Percentiles rank a stretch among this genome's conserved stretches.
These are phyloP conservation scores for Sinopyrophorus schimmeli DNA, from an alignment of 2,888 invertebrate species.

Conservation along the genomic window DNA sequence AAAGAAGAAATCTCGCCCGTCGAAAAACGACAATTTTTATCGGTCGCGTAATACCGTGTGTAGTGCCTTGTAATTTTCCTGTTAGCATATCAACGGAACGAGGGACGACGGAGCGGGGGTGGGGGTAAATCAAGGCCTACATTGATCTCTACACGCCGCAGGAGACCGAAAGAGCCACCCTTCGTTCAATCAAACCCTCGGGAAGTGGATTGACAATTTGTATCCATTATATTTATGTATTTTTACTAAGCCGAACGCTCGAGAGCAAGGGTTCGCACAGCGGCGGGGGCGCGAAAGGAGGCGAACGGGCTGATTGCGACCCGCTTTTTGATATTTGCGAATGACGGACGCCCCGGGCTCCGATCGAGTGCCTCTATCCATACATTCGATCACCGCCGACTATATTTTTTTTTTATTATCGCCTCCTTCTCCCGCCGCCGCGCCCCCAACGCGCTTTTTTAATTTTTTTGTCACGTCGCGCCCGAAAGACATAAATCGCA, in stretches of 20 bases:
- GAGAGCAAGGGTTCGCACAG: no score
- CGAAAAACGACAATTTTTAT: no score
- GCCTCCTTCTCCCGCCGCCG: no score
- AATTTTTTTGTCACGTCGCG: conserved; percentile 47
- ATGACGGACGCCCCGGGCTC: conserved; percentile 48
- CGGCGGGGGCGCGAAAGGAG: no score
- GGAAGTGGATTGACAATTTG: conserved; percentile 53
- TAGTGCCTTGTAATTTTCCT: conserved; percentile 43
- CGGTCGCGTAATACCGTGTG: conserved; percentile 32
- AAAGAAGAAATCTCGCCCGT: no score
- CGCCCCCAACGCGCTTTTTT: no score
- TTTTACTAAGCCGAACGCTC: conserved; percentile 50
- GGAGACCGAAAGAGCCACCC: conserved; percentile 35
- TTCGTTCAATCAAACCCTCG: conserved; percentile 50
- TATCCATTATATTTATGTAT: conserved; percentile 55
- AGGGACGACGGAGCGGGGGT: no score
- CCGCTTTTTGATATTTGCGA: conserved; percentile 47
- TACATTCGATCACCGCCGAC: no score
- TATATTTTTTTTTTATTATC: no score
- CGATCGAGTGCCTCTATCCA: conserved; percentile 47
- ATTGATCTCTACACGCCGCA: conserved; percentile 39
- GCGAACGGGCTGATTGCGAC: conserved; percentile 44
- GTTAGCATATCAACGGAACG: conserved; percentile 41
- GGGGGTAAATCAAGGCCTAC: conserved; percentile 40
- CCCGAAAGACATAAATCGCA: conserved; percentile 31